Percentiles rank a stretch among this genome's conserved stretches.
Evolutionary conservation across 2,888 invertebrate genomes (phyloP).

Genomic region (Parnassius glacialis): DNA sequence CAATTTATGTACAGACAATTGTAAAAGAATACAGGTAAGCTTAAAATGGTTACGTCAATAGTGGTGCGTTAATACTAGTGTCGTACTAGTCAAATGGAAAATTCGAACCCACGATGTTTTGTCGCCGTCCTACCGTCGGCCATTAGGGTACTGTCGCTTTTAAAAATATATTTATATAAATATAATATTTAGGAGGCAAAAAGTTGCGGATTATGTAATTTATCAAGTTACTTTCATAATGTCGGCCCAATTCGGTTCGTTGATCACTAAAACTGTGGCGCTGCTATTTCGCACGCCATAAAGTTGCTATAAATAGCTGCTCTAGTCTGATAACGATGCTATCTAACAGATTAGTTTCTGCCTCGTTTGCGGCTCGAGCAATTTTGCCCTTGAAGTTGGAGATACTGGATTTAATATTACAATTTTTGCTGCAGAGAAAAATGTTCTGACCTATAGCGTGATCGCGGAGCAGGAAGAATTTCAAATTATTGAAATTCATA

Average conservation of each 20-base stretch:
- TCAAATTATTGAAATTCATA: too few species aligned
- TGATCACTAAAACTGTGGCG: constrained; percentile 4
- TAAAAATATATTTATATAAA: too few species aligned
- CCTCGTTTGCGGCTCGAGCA: constrained; percentile 16
- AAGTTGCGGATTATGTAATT: neutral
- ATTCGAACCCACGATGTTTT: too few species aligned
- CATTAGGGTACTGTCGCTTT: too few species aligned
- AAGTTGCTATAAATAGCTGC: constrained; percentile 20
- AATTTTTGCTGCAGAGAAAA: constrained; percentile 7
- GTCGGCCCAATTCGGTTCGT: constrained; percentile 2
- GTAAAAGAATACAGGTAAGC: too few species aligned
- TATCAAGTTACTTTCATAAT: constrained; percentile 4
- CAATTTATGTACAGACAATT: too few species aligned
- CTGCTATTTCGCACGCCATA: constrained; percentile 20
- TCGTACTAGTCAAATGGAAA: too few species aligned
- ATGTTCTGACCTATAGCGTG: neutral
- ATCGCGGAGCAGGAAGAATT: neutral
- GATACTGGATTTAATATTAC: neutral
- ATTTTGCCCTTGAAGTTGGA: constrained; percentile 11
- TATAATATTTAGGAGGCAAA: neutral
- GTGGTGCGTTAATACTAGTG: too few species aligned
- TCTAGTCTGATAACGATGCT: constrained; percentile 14
- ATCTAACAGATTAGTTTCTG: constrained; percentile 25
- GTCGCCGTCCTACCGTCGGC: too few species aligned
- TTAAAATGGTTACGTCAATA: too few species aligned